Evolutionary conservation across 2,113 vertebrate genomes (phyloP), one percentile per base, ranked within the genome.

Genomic region (Neolamprologus cancellatus): DNA sequence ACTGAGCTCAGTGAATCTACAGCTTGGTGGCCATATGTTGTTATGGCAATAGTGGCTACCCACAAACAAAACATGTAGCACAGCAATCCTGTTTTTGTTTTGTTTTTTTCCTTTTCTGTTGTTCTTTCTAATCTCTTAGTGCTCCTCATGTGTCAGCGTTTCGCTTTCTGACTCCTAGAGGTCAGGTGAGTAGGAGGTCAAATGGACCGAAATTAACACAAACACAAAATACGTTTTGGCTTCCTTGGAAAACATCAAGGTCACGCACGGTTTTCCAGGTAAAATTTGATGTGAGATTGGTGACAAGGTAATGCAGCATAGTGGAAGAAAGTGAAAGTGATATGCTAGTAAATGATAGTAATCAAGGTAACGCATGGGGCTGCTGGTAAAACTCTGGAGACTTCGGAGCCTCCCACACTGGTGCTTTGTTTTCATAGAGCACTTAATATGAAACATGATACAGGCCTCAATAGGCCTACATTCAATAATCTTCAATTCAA

Each of bases 21-120:
- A 94, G 93, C 93, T 93, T 93, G 89, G 92, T 88, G 88, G 87
- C 92, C 93, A 94, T 95, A 95, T 94, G 95, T 89, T 93, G 92
- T 93, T 94, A 88, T 94, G 90, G 93, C 92, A 94, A 91, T 90
- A 93, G 50, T 84, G 83, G 79, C 88, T 84, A 93, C 81, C 52
- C 84, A 88, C 90, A 84, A 91, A 93, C 88, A 92, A 86, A 93
- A 89, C 88, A 89, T 85, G 88, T 11, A 81, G 86, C 88, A 44
- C 44, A 82, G 25, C 84, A 15, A 34, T 46, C 15, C 44, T n/a
- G 18, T 54, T 81, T 81, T 76, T 28, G 66, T 81, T 79, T 69
- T 53, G 7, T 41, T 53, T 78, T 78, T 81, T 69, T 44, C 74
- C 18, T 18, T 44, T 3, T 57, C 76, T 30, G 46, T 90, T 81